Evolutionary conservation across 1,140 invertebrate species (phyloP).

Genomic region (Tribolium madens): DNA sequence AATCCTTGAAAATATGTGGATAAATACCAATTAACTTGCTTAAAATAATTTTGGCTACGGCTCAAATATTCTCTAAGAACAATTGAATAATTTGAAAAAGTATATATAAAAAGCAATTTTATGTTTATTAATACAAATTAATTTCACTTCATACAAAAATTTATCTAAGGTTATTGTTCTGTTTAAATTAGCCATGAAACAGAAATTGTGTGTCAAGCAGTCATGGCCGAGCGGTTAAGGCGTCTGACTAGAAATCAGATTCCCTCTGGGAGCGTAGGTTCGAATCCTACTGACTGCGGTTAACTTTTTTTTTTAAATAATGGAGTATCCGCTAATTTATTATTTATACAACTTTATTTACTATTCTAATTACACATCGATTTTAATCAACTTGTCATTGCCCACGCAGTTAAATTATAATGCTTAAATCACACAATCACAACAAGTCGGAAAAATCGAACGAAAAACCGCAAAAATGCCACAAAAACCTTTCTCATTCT

Average conservation of each 20-base stretch:
- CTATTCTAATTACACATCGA: background rate
- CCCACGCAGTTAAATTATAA: background rate
- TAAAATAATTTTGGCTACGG: no score
- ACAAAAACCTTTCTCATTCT: background rate
- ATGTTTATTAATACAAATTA: no score
- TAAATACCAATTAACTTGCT: background rate
- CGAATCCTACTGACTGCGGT: constrained; percentile 85
- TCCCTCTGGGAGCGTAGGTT: constrained; percentile 88
- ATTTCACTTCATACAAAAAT: no score
- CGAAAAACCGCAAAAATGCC: constrained; percentile 22
- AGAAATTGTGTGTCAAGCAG: constrained; percentile 67
- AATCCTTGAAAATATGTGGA: background rate
- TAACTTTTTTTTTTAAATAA: background rate
- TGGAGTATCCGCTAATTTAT: no score
- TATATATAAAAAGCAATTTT: no score
- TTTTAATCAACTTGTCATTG: background rate
- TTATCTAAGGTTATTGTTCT: no score
- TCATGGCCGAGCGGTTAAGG: constrained; percentile 89
- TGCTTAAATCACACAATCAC: background rate
- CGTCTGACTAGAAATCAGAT: constrained; percentile 89
- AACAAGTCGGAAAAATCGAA: background rate
- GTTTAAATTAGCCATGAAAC: background rate
- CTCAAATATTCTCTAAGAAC: no score
- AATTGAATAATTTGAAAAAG: no score
- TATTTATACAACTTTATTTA: no score